phyloP scores from a whole-genome alignment of 2,888 invertebrate genomes.

The Acleris literana region DNA sequence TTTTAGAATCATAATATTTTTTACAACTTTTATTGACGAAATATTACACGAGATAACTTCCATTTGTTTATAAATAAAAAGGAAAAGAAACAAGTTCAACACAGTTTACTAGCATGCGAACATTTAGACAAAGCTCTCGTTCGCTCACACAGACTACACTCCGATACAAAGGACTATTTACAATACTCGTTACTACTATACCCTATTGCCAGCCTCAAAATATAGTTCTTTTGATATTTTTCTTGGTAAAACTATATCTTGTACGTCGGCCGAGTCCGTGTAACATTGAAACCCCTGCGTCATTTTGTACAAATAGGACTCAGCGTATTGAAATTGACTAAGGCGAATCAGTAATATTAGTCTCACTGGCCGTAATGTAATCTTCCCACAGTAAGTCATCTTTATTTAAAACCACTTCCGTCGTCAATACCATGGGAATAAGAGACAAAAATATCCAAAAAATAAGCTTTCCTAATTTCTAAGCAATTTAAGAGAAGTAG shows the following conservation, averaged over 20 bases:
- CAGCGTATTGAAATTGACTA: constrained; percentile 22
- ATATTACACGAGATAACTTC: constrained; percentile 46
- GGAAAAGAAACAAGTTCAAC: constrained; percentile 36
- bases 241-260: constrained; percentile 21
- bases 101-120: constrained; percentile 56
- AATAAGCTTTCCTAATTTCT: no score
- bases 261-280: background rate
- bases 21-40: constrained; percentile 51
- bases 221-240: constrained; percentile 28
- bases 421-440: no score
- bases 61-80: constrained; percentile 42
- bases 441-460: no score
- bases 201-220: constrained; percentile 35
- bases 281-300: background rate
- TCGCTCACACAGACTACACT: constrained; percentile 52
- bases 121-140: constrained; percentile 71
- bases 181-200: constrained; percentile 37
- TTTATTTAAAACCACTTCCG: background rate
- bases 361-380: constrained; percentile 4
- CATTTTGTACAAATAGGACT: background rate
- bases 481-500: no score
- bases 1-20: constrained; percentile 47
- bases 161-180: constrained; percentile 40
- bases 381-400: constrained; percentile 3
- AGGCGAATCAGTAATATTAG: constrained; percentile 8